Evolutionary conservation across 35 echinoderm and acorn worm species (phyloP), one percentile per base, ranked within the genome.

Genomic region (Ophioderma brevispina): DNA sequence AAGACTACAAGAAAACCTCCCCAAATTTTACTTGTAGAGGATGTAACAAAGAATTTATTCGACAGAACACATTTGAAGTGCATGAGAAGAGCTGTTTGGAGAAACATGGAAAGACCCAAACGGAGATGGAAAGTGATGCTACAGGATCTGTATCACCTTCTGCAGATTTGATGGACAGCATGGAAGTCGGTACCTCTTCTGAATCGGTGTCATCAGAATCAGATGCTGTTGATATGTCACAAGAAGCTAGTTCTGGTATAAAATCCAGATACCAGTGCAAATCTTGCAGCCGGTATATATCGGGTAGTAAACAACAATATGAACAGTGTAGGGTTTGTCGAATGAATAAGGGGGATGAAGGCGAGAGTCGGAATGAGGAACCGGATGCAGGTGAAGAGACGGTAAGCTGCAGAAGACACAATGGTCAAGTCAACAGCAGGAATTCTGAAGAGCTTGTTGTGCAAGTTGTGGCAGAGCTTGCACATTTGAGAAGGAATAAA

Each of bases 41-140:
- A 70, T 70, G 59, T 30, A 18, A 70, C 28, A 70, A 30, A 25
- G 59, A 70, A 70, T 70, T 70, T 25, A 70, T 70, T 25, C 10
- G 17, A 70, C 23, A 13, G 59, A 70, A 30, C 59, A 25, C 17
- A 13, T 70, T 18, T 18, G 59, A 70, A 30, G 23, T 18, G 5
- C 59, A 70, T 70, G 59, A 70, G 59, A 70, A 70, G 59, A 70
- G n/a, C 2, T 70, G 59, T 70, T 70, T 70, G 59, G 59, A 25
- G 28, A 70, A 70, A 70, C 23, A 30, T 70, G 59, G 59, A 70
- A 70, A 30, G 59, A 70, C 15, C 10, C 59, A 8, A 25, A 25
- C 28, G 4, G 59, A 25, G 1, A 25, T 70, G 2, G 59, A 70
- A 25, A 70, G 59, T 30, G 59, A 70, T 30, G 28, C 23, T 18